Evolutionary conservation across 2,113 vertebrate species (phyloP).

Genomic region (Daphoenositta chrysoptera): DNA sequence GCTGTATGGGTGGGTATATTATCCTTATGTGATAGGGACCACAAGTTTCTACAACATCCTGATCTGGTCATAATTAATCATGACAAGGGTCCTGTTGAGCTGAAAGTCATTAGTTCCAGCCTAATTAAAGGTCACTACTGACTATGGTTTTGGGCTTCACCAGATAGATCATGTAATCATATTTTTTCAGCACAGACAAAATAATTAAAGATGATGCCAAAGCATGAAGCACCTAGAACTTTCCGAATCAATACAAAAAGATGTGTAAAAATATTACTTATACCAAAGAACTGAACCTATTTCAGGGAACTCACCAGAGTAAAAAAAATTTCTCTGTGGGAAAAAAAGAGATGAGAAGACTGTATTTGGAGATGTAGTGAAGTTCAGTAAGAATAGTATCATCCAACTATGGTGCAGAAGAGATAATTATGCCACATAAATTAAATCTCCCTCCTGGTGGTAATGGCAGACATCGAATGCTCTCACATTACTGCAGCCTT

Average conservation of each 20-base stretch:
- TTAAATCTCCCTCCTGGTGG: background rate
- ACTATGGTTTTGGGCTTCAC: background rate
- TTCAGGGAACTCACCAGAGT: background rate
- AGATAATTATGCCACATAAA: background rate
- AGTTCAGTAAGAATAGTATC: background rate
- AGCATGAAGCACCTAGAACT: background rate
- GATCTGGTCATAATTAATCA: constrained; percentile 4
- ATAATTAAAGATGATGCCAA: background rate
- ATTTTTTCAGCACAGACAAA: background rate
- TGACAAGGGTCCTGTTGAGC: background rate
- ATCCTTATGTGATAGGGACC: background rate
- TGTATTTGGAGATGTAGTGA: background rate
- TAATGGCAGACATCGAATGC: background rate
- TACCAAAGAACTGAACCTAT: background rate
- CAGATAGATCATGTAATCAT: background rate
- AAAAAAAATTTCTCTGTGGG: background rate
- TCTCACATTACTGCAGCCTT: background rate
- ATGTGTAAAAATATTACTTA: background rate
- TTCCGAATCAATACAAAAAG: background rate
- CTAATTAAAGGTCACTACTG: constrained; percentile 21
- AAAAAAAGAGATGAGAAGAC: background rate
- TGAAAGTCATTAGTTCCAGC: constrained; percentile 7
- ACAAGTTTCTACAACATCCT: background rate
- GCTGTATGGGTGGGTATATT: background rate
- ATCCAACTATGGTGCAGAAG: background rate